Evolutionary conservation across 2,888 invertebrate genomes (phyloP), one percentile per base, ranked within the genome.

Genomic region (Ypsolopha sequella): DNA sequence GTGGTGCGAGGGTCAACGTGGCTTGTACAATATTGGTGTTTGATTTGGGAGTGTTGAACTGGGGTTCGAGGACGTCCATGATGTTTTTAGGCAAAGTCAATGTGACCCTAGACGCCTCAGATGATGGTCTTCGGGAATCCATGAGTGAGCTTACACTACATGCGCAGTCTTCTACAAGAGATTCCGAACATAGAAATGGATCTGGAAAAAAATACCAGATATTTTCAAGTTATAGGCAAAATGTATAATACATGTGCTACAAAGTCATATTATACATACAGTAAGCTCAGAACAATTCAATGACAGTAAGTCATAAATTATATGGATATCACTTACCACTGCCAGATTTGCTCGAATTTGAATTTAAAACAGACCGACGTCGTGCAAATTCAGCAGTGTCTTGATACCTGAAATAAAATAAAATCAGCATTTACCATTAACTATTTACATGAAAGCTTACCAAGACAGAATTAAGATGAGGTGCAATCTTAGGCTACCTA

Each of bases 351-450:
- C 78, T 82, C 10, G 81, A 76, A 58, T 68, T 76, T 7, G 88
- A 77, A 66, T 74, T 79, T 51, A 87, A 71, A 60, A 90, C 89
- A 14, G 88, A 89, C 11, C 93, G 88, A 48, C 93, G 85, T 54
- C 93, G 87, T 24, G 91, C 91, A 73, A 92, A 92, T 65, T 93
- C 93, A 9, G 90, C 90, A 0, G 91, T 89, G 62, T 92, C 91
- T 74, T 92, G 90, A 76, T 95, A 96, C 53, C 76, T 92, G 88
- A 24, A 70, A 50, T 6, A 47, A 47, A 36, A 24, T 33, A 11
- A 24, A 24, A 24, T 24, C 4, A 3, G 24, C 24, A 24, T 24
- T 24, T 24, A 24, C 24, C 24, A 24, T 24, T 24, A 24, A 24
- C n/a, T n/a, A n/a, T 24, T 24, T 24, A 24, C 2, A 24, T 24